Evolutionary conservation across 2,888 invertebrate genomes (phyloP).

Genomic region (Leptinotarsa haldemani): DNA sequence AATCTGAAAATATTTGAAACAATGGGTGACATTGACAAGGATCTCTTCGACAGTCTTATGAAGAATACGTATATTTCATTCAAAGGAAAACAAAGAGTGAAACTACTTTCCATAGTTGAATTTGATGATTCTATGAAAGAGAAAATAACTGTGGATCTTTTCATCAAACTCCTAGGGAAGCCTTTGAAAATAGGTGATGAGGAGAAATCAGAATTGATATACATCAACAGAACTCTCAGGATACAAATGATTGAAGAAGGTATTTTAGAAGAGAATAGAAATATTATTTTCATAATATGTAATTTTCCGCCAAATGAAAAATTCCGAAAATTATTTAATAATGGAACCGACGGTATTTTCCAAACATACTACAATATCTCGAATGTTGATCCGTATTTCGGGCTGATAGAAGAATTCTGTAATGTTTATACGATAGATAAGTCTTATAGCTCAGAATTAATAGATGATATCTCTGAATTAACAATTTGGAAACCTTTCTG

Average conservation of each 20-base stretch:
- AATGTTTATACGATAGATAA: background rate
- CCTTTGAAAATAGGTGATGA: background rate
- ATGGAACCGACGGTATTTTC: background rate
- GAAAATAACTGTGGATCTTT: background rate
- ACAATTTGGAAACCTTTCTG: background rate
- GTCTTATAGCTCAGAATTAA: background rate
- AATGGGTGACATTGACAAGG: background rate
- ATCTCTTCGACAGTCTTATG: background rate
- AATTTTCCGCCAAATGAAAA: background rate
- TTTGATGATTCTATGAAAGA: background rate
- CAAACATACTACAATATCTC: background rate
- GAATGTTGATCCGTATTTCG: background rate
- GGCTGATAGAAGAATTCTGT: background rate
- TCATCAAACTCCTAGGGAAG: background rate
- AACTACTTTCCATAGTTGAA: conserved; percentile 1
- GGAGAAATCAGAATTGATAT: background rate
- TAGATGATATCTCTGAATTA: background rate
- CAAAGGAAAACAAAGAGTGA: background rate
- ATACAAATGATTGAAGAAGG: background rate
- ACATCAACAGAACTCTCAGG: conserved; percentile 1
- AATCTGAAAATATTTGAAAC: conserved; percentile 4
- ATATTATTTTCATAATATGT: background rate
- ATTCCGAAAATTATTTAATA: background rate
- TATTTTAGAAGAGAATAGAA: background rate
- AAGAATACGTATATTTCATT: conserved; percentile 3